Evolutionary conservation across 2,113 vertebrate genomes (phyloP), one percentile per base, ranked within the genome.

Genomic region (Pristiophorus japonicus): DNA sequence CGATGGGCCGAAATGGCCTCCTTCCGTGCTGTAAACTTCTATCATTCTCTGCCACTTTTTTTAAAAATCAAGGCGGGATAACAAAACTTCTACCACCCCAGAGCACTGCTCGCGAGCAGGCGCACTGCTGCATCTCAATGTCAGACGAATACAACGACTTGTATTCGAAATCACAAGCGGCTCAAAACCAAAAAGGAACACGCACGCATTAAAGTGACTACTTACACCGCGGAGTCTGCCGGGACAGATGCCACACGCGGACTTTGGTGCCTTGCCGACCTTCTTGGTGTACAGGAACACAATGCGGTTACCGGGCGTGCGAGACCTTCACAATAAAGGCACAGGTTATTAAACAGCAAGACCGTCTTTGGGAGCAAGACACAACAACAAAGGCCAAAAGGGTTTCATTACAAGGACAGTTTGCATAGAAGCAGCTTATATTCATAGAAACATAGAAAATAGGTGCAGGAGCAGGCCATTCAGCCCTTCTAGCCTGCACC

Each of bases 261-360:
- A 99, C 96, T 99, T 99, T 0, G 99, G 99, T 63, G 99, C 99
- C 96, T 99, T 99, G 96, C 99, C 99, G 24, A 99, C 98, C 96
- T 99, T 99, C 98, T 99, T 99, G 95, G 99, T 99, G 96, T 99
- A 99, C 81, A 99, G 98, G 96, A 99, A 99, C 96, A 99, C 99
- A 67, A 99, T 98, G 62, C 99, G 98, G 97, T 99, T 99, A 96
- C 99, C 99, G 34, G 99, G 99, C 11, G 99, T 99, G 94, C 99
- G 98, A 96, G 99, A 99, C 96, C 99, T 99, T 90, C 47, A 70
- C 0, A 47, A 0, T 7, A 7, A 55, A 96, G 0, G 70, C 96
- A 55, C 18, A 34, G 70, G 24, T 47, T 3, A 95, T 22, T 51
- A 95, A 84, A 66, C 59, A n/a, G 24, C 78, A 95, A 87, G 70